phyloP scores from a whole-genome alignment of 2,113 vertebrate genomes.

The Limanda limanda region DNA sequence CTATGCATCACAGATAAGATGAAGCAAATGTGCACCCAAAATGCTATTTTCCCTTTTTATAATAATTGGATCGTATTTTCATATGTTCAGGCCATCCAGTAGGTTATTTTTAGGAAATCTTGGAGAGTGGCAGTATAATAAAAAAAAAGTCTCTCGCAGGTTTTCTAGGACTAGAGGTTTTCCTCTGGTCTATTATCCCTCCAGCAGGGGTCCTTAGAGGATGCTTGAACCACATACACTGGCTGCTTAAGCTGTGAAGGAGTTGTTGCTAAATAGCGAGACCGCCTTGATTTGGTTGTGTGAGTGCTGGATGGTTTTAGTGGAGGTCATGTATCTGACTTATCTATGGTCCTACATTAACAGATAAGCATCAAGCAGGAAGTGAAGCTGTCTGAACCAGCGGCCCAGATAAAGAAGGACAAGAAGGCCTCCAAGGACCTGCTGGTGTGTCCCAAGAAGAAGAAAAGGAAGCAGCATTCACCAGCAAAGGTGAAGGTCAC shows the following conservation, averaged over 20 bases:
- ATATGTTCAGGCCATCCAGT: no score
- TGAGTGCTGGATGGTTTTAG: constrained; percentile 18
- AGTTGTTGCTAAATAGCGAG: neutral
- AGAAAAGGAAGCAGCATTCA: constrained; percentile 97
- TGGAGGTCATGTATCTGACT: constrained; percentile 27
- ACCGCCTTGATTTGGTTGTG: constrained; percentile 22
- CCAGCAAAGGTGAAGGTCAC: constrained; percentile 91
- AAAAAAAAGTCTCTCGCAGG: neutral
- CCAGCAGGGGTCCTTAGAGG: neutral
- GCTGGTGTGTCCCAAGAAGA: constrained; percentile 94
- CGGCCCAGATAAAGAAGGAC: constrained; percentile 90
- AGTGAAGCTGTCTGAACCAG: constrained; percentile 92
- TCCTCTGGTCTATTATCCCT: neutral
- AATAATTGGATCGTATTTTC: no score
- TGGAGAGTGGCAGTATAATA: no score
- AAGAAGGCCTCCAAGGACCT: constrained; percentile 92
- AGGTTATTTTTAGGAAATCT: no score
- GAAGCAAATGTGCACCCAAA: no score
- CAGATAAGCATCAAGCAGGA: constrained; percentile 98
- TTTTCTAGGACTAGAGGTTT: constrained; percentile 7
- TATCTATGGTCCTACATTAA: constrained; percentile 53
- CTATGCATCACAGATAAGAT: no score
- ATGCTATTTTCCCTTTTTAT: no score
- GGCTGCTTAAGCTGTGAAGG: neutral
- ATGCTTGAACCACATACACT: constrained; percentile 11